These are phyloP conservation scores for Heterotilapia buettikoferi DNA, from an alignment of 2,113 vertebrate genomes.

Conservation along the genomic window DNA sequence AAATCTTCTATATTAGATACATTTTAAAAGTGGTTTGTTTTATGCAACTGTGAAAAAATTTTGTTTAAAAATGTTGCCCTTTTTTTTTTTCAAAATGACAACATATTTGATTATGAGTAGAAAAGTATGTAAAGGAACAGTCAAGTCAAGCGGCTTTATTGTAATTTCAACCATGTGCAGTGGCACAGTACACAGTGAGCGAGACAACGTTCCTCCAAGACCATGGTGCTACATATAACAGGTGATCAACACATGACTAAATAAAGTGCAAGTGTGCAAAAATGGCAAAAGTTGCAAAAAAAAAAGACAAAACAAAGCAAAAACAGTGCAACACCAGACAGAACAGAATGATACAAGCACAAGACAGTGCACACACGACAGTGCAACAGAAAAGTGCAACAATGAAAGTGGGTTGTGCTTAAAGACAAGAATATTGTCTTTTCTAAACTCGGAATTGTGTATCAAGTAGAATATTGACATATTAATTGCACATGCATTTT, in stretches of 20 bases:
- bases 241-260: not conserved
- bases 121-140: not conserved
- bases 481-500: not conserved
- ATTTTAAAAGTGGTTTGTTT: not conserved
- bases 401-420: not conserved
- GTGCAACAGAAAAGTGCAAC: not conserved
- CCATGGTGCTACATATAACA: not conserved
- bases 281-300: not conserved
- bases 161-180: not conserved
- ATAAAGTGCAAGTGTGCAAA: not conserved
- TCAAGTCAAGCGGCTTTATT: not conserved
- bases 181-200: not conserved
- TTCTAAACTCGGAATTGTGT: not conserved
- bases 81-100: not conserved
- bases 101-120: not conserved
- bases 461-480: not conserved
- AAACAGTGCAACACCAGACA: not conserved
- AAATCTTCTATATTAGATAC: not conserved
- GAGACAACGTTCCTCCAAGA: not conserved
- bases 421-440: not conserved
- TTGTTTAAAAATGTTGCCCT: not conserved
- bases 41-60: not conserved
- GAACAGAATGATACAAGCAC: not conserved
- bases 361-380: not conserved
- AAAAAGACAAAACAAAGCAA: not conserved